Percentiles rank a stretch among this genome's conserved stretches.
These are phyloP conservation scores for Rynchops niger DNA, from an alignment of 2,113 vertebrate species.

Conservation along the genomic window DNA sequence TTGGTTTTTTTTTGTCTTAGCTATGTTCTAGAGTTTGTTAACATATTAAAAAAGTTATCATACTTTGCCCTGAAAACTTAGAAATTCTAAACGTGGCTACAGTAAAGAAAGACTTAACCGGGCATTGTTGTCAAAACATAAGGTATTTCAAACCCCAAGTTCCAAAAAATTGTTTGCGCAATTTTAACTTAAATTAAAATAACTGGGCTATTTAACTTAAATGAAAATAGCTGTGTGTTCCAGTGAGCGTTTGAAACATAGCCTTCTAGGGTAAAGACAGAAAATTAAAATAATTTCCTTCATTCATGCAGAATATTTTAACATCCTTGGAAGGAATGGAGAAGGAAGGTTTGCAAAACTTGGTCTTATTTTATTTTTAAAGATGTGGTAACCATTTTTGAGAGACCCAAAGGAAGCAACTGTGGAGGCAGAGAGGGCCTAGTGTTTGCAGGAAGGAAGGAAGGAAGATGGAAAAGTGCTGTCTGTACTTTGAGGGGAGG, in stretches of 20 bases:
- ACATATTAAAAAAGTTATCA: rapidly evolving
- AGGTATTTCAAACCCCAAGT: neutral
- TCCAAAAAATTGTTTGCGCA: neutral
- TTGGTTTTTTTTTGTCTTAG: neutral
- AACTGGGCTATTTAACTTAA: neutral
- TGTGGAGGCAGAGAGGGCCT: neutral
- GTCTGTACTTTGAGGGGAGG: neutral
- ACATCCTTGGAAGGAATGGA: neutral
- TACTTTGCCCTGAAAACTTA: neutral
- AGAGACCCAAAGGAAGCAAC: neutral
- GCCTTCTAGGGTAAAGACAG: constrained; percentile 31
- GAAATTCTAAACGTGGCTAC: neutral
- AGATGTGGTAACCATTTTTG: neutral
- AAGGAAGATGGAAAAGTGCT: neutral
- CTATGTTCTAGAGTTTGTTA: neutral
- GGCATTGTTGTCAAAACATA: neutral
- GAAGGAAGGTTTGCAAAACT: neutral
- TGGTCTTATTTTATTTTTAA: neutral
- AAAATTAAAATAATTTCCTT: neutral
- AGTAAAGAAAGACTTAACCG: neutral
- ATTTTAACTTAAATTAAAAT: neutral
- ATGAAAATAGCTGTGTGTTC: constrained; percentile 8
- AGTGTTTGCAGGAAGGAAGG: neutral
- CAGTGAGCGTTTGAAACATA: neutral
- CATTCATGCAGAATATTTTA: neutral